Evolutionary conservation across 92 coral and sea anemone genomes (phyloP).

Genomic region (Paramuricea clavata): DNA sequence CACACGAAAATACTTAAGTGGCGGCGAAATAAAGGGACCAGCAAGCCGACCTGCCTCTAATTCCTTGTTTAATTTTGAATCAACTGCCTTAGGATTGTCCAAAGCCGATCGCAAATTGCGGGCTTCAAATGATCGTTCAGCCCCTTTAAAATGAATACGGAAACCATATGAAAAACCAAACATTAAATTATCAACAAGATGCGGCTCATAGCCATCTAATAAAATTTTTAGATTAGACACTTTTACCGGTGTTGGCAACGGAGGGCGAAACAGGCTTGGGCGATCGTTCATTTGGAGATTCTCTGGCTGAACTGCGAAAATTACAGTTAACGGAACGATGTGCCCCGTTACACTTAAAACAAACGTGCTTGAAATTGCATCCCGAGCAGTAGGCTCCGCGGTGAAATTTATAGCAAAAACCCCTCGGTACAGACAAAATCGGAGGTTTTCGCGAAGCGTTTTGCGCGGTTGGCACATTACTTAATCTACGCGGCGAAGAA

Average conservation of each 20-base stretch:
- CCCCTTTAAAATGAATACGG: conserved; percentile 49
- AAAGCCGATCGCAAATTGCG: conserved; percentile 53
- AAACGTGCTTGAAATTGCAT: conserved; percentile 58
- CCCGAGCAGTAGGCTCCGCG: not conserved
- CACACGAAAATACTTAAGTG: conserved; percentile 44
- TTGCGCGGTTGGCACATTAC: too few relatives aligned
- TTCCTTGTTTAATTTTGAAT: conserved; percentile 53
- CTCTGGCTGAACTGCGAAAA: not conserved
- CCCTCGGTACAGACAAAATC: not conserved
- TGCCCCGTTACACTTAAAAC: conserved; percentile 56
- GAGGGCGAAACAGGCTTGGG: not conserved
- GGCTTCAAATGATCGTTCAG: not conserved
- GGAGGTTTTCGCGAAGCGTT: not conserved
- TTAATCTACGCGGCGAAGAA: too few relatives aligned
- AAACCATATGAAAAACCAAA: conserved; percentile 61
- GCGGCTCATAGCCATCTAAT: conserved; percentile 41
- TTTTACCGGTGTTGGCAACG: conserved; percentile 46
- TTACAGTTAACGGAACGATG: not conserved
- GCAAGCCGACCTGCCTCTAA: conserved; percentile 44
- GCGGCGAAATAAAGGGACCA: conserved; percentile 59
- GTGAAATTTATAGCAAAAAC: not conserved
- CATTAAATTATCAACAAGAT: not conserved
- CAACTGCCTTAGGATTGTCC: conserved; percentile 56
- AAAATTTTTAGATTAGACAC: conserved; percentile 35
- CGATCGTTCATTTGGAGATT: not conserved